phyloP scores from a whole-genome alignment of 2,797 vertebrate species.

The Smutsia temminckii region DNA sequence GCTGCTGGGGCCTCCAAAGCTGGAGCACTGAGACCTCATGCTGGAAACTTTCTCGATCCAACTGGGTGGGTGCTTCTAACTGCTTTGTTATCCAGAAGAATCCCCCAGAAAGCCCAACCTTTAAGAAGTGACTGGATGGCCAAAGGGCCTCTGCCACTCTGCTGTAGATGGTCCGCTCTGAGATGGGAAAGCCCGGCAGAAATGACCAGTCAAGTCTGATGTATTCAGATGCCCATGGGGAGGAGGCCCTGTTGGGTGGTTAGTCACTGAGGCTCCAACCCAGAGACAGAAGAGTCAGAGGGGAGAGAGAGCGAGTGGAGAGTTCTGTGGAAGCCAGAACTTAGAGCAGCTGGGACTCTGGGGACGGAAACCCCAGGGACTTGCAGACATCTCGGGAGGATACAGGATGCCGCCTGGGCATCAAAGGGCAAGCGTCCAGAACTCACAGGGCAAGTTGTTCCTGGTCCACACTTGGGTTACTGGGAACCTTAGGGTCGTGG shows the following conservation, averaged over 20 bases:
- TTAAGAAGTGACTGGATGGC: not conserved
- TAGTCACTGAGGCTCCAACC: not conserved
- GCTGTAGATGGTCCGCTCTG: rapidly evolving
- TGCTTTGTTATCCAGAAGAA: not conserved
- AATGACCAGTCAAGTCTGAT: not conserved
- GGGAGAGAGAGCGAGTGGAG: rapidly evolving
- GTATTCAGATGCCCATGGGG: not conserved
- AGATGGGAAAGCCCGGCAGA: not conserved
- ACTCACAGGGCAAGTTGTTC: not conserved
- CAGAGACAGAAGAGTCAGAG: rapidly evolving
- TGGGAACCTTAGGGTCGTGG: not conserved
- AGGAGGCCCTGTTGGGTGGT: rapidly evolving
- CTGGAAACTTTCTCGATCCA: not conserved
- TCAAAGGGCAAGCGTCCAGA: not conserved
- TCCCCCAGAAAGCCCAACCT: not conserved
- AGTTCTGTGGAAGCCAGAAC: not conserved
- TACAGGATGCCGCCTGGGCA: too few species aligned
- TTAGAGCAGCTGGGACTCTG: rapidly evolving
- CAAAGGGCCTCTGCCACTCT: too few species aligned
- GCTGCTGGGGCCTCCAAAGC: not conserved
- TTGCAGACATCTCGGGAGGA: not conserved
- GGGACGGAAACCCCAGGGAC: not conserved
- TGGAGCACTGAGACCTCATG: too few species aligned
- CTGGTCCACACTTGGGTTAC: not conserved
- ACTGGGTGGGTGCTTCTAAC: not conserved